Base-by-base conservation (phyloP, 2,888 invertebrate species). In the Thelaira solivaga region DNA sequence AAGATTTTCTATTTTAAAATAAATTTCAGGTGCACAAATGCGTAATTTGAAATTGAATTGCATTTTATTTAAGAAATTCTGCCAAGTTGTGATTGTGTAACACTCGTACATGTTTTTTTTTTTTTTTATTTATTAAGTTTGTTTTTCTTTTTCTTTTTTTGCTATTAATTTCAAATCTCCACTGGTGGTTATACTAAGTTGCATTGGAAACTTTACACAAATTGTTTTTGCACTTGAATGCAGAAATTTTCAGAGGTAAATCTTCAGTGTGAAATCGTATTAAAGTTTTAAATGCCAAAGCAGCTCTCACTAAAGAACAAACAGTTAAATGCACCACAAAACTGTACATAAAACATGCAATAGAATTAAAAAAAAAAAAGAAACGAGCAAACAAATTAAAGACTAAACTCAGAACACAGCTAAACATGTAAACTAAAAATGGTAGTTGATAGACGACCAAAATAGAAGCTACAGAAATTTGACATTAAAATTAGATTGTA, bases 201-300 rank as follows among this genome's bases (percentile, higher is more conserved):
- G 3, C 36, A 45, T n/a, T n/a, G n/a, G n/a, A n/a, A 41, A 43
- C 55, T 34, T 24, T 22, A 16, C 8, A 16, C 13, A 57, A 69
- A 22, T 41, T 8, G 18, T 59, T 31, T 59, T 51, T 22, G 36
- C 26, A 18, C 22, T 55, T 11, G 34, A 41, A 41, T 16, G 22
- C 6, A 68, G 51, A 49, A 65, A 57, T 59, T 18, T 18, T 31
- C 10, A 34, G 13, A 36, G 36, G 29, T n/a, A 53, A 65, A 51
- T 24, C 16, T 22, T 53, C 39, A 68, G 67, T 75, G 61, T 47
- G 67, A 29, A 68, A 74, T 61, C 36, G 22, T 53, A 39, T 67
- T 67, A 36, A 55, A 62, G 39, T 55, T 64, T 10, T 36, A 68
- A 74, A 68, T 74, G 74, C 74, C 59, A 67, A 51, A 67, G 24